Conservation (phyloP, 2,888 invertebrate genomes). For the Cantharis flavilabris region DNA sequence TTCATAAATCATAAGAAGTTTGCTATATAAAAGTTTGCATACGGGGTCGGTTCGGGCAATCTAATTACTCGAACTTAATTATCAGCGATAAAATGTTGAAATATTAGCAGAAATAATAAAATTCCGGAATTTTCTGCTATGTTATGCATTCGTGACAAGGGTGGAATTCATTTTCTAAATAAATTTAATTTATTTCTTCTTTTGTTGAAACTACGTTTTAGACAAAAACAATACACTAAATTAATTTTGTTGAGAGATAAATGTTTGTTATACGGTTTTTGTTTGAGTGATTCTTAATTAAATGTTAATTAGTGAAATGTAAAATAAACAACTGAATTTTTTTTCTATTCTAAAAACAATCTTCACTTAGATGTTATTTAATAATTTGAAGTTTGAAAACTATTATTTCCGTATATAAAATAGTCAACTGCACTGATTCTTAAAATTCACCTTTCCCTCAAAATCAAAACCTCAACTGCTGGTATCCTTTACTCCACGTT, state of each 20-base stretch:
- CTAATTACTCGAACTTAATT: not conserved
- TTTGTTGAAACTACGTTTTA: not conserved
- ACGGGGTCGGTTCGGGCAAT: not conserved
- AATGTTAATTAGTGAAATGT: not conserved
- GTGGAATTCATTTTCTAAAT: not conserved
- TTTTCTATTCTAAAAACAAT: not conserved
- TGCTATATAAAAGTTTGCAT: not conserved
- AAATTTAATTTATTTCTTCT: not conserved
- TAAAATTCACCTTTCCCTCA: no score
- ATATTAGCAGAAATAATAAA: not conserved
- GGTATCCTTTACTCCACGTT: no score
- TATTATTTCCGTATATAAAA: no score
- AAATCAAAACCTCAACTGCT: no score
- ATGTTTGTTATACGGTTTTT: not conserved
- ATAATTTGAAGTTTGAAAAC: not conserved
- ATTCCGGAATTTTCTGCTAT: not conserved
- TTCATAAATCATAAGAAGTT: not conserved
- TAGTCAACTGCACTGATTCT: no score
- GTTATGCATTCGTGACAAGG: not conserved
- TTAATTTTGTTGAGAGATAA: not conserved
- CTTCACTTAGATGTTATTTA: not conserved
- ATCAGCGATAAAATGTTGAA: not conserved
- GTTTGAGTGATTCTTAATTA: not conserved
- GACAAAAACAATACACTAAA: not conserved
- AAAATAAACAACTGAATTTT: not conserved